A percentile compares a stretch with the other conserved stretches of the same genome.
Evolutionary conservation across 2,797 vertebrate species (phyloP).

Genomic region (Varecia variegata): DNA sequence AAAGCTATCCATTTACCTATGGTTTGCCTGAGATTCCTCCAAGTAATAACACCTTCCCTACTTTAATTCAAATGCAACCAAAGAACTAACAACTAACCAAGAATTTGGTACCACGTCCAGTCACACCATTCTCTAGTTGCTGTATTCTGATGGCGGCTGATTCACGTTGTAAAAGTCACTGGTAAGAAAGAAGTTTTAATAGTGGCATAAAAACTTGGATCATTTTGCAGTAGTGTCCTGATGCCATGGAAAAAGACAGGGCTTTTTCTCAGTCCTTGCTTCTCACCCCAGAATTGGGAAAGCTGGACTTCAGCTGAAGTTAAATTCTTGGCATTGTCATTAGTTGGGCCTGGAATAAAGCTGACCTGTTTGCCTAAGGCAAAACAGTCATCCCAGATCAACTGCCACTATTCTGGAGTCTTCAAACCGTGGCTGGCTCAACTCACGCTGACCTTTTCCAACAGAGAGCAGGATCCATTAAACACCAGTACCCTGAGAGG

Average conservation of each 20-base stretch:
- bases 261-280: neutral
- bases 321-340: slow-evolving; percentile 26
- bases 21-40: neutral
- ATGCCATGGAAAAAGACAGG: neutral
- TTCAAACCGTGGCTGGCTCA: neutral
- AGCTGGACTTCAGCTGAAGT: neutral
- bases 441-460: slow-evolving; percentile 12
- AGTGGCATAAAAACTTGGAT: neutral
- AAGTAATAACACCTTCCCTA: neutral
- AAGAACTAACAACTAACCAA: neutral
- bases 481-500: neutral
- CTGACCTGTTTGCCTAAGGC: slow-evolving; percentile 34
- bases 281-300: neutral
- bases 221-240: neutral
- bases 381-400: slow-evolving; percentile 32
- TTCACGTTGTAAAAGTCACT: neutral
- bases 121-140: fast-evolving
- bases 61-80: neutral
- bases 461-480: neutral
- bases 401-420: neutral
- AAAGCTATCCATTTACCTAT: neutral
- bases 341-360: slow-evolving; percentile 33
- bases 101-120: neutral
- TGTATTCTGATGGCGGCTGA: neutral
- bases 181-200: neutral